phyloP scores from a whole-genome alignment of 2,888 invertebrate species.

The Girardia tigrina region DNA sequence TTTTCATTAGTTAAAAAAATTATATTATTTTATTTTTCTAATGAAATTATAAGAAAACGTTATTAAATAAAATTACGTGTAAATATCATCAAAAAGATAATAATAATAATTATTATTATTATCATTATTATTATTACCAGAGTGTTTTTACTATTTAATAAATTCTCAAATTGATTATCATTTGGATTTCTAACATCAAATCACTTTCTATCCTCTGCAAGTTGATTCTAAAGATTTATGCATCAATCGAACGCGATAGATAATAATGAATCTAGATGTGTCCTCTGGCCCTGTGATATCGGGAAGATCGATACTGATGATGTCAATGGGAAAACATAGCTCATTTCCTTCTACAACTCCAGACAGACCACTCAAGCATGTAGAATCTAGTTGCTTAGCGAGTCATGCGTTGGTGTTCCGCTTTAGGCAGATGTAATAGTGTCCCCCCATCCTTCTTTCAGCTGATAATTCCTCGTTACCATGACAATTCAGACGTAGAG shows the following conservation, averaged over 20 bases:
- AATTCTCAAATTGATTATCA: not conserved
- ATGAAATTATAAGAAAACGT: no score
- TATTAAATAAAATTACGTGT: no score
- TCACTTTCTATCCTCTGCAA: constrained; percentile 20
- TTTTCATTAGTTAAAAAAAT: no score
- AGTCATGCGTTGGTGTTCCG: constrained; percentile 23
- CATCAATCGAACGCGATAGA: not conserved
- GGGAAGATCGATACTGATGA: constrained; percentile 23
- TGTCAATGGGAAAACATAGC: constrained; percentile 20
- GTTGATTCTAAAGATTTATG: constrained; percentile 15
- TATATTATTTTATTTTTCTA: no score
- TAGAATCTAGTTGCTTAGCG: constrained; percentile 18
- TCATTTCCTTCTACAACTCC: constrained; percentile 23
- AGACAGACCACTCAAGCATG: constrained; percentile 19
- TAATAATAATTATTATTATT: no score
- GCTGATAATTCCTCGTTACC: constrained; percentile 14
- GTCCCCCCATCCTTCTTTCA: not conserved
- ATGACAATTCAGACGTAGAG: constrained; percentile 17
- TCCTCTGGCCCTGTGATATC: constrained; percentile 13
- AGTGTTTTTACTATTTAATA: not conserved
- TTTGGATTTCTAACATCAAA: not conserved
- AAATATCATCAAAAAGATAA: no score
- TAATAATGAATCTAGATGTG: constrained; percentile 16
- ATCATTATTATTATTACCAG: not conserved
- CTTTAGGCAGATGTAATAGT: not conserved